Evolutionary conservation across 2,888 invertebrate genomes (phyloP).

Genomic region (Sisyra nigra): DNA sequence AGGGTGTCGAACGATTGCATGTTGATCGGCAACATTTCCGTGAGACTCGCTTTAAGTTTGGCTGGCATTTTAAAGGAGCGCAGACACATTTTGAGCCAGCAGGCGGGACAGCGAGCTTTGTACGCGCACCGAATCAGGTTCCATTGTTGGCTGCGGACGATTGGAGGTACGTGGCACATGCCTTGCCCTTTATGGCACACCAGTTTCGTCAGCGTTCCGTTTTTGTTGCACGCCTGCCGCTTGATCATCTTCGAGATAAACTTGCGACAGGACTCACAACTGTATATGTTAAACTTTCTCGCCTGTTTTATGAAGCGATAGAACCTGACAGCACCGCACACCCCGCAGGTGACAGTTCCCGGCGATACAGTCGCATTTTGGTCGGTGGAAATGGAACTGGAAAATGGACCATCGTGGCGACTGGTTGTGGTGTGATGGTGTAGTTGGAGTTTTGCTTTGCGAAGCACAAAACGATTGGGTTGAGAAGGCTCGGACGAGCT

Average conservation of each 20-base stretch:
- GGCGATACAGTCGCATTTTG: conserved; percentile 29
- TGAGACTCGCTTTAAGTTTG: conserved; percentile 46
- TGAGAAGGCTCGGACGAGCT: background rate
- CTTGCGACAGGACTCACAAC: conserved; percentile 74
- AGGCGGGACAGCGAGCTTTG: conserved; percentile 65
- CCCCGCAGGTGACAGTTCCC: conserved; percentile 57
- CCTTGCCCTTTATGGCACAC: conserved; percentile 57
- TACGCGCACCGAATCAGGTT: conserved; percentile 49
- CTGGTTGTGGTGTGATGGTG: conserved; percentile 26
- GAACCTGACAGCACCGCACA: conserved; percentile 61
- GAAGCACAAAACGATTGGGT: conserved; percentile 26
- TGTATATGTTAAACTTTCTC: conserved; percentile 67
- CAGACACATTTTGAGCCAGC: conserved; percentile 75
- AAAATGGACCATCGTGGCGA: conserved; percentile 48
- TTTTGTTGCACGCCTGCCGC: conserved; percentile 41
- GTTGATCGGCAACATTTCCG: conserved; percentile 48
- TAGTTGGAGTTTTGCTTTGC: conserved; percentile 50
- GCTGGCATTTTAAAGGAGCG: conserved; percentile 63
- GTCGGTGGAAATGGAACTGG: conserved; percentile 22
- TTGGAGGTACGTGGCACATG: conserved; percentile 54
- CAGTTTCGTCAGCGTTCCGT: conserved; percentile 32
- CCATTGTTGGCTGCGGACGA: conserved; percentile 54
- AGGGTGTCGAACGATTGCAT: conserved; percentile 26
- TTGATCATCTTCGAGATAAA: conserved; percentile 73
- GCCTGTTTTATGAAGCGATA: conserved; percentile 64